Percentiles rank a stretch among this genome's conserved stretches.
phyloP scores from a whole-genome alignment of 35 echinoderm and acorn worm species.

The Ptychodera flava region DNA sequence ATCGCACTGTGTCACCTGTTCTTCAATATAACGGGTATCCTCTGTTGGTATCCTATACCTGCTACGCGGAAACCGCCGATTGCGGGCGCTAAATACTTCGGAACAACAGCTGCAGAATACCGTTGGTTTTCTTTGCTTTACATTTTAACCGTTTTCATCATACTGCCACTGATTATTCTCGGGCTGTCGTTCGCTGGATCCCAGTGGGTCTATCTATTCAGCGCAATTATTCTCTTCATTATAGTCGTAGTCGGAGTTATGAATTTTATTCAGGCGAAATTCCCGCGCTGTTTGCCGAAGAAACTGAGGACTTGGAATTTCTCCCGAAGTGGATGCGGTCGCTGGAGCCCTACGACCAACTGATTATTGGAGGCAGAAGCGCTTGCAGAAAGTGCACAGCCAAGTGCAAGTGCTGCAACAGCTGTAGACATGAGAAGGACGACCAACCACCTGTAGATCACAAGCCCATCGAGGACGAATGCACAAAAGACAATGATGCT shows the following conservation, averaged over 20 bases:
- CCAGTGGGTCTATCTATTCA: neutral
- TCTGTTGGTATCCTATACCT: neutral
- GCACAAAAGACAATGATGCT: too few relatives aligned
- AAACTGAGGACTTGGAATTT: constrained; percentile 32
- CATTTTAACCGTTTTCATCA: neutral
- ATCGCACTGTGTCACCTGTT: neutral
- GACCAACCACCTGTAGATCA: too few relatives aligned
- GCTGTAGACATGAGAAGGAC: too few relatives aligned
- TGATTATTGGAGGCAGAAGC: neutral
- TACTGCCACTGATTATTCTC: neutral
- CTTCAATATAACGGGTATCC: neutral
- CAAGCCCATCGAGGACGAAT: too few relatives aligned
- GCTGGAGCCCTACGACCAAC: constrained; percentile 12
- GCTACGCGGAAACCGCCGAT: neutral
- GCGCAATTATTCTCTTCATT: neutral
- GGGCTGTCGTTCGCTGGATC: neutral
- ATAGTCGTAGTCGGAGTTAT: neutral
- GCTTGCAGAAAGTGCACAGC: neutral
- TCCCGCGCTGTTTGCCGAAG: constrained; percentile 20
- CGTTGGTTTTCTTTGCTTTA: neutral
- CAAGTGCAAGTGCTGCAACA: neutral
- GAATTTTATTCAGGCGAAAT: neutral
- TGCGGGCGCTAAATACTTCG: neutral
- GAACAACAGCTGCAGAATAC: neutral
- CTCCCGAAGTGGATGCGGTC: constrained; percentile 47